Base-by-base conservation (phyloP, 1,140 invertebrate genomes). In the Drosophila subobscura region DNA sequence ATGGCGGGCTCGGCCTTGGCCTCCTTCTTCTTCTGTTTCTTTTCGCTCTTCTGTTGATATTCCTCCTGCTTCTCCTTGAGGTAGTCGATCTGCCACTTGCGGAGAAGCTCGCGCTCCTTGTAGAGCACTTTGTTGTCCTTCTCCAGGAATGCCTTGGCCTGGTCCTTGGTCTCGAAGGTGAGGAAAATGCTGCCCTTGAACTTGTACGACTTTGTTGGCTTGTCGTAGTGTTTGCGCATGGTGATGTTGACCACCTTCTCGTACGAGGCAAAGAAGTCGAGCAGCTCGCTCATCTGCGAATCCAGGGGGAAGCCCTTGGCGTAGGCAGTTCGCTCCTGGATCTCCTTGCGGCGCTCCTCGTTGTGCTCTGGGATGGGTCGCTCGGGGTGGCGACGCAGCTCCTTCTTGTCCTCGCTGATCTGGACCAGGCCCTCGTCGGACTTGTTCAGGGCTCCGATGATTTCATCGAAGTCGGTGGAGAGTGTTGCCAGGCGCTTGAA, bases 181-280 rank as follows among this genome's bases (percentile, higher is more conserved):
- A 95, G 94, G 93, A 98, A 98, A 51, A 98, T 94, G 5, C 97
- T 98, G 44, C 98, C 98, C 92, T 99, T 97, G 83, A 97, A 98
- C 37, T 93, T 91, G 50, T 93, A 92, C 41, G 93, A 93, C 79
- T 96, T 95, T 5, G 92, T 92, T 5, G 93, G 92, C 64, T 94
- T 94, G 74, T 96, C 95, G 40, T 92, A 91, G 72, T 95, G 96
- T 58, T 93, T 94, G 71, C 96, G 94, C 94, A 96, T 95, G 78
- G 94, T 92, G 41, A 98, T 92, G 88, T 96, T 96, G 47, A 97
- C 96, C 40, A 96, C 93, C 49, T 94, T 93, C 8, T 96, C 95
- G 92, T 93, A 95, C 27, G 93, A 90, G 56, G 94, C 93, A 74
- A 98, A 95, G 92, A 95, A 98, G 47, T 94, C 93, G 42, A 97